Conservation (phyloP, 2,888 invertebrate genomes). For the Amblyteles armatorius region DNA sequence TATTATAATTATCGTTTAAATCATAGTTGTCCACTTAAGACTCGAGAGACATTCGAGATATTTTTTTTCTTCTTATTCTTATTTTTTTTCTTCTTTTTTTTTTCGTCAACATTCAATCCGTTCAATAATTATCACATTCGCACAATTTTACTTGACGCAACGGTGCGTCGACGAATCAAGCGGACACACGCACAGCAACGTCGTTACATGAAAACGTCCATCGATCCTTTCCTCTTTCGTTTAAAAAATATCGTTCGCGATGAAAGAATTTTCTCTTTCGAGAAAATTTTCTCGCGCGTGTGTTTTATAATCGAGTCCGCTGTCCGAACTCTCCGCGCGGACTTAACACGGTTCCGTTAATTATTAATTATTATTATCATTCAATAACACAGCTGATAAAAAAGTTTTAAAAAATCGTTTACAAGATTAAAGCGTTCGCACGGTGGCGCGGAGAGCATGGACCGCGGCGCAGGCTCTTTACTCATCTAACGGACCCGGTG, state of each 20-base stretch:
- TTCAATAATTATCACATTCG: constrained; percentile 52
- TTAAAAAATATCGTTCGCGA: constrained; percentile 62
- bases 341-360: constrained; percentile 40
- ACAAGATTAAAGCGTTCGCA: constrained; percentile 66
- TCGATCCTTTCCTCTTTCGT: constrained; percentile 8
- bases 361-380: constrained; percentile 63
- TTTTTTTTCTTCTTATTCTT: too few species aligned
- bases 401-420: constrained; percentile 72
- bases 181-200: constrained; percentile 24
- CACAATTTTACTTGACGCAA: constrained; percentile 32
- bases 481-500: constrained; percentile 32
- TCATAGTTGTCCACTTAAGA: constrained; percentile 68
- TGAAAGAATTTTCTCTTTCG: constrained; percentile 50
- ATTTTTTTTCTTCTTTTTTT: constrained; percentile 22
- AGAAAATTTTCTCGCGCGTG: constrained; percentile 45
- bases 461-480: constrained; percentile 4
- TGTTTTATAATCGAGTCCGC: constrained; percentile 25
- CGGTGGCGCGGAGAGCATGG: constrained; percentile 67
- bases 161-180: constrained; percentile 4
- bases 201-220: constrained; percentile 9
- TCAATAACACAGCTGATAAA: constrained; percentile 72
- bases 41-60: constrained; percentile 57
- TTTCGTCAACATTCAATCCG: constrained; percentile 68
- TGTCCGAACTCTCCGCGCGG: constrained; percentile 51
- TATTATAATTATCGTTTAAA: constrained; percentile 53